phyloP scores from a whole-genome alignment of 2,888 invertebrate genomes.

The Caenorhabditis virilis region DNA sequence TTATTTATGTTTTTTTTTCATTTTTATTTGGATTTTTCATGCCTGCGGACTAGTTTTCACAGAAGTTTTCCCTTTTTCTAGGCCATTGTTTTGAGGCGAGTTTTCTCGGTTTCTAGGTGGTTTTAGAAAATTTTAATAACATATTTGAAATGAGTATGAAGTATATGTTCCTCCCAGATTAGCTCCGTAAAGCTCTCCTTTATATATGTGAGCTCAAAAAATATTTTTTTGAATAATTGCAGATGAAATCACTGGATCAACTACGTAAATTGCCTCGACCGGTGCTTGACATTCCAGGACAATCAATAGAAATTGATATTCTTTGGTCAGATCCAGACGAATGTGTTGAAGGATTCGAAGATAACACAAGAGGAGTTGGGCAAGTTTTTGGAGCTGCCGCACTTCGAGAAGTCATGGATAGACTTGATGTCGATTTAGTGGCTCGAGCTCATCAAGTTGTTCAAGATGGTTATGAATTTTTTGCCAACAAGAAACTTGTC shows the following conservation, averaged over 20 bases:
- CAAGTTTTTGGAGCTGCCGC: conserved; percentile 73
- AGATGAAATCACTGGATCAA: conserved; percentile 49
- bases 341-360: conserved; percentile 41
- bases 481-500: conserved; percentile 64
- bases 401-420: conserved; percentile 64
- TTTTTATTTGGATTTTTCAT: too few species aligned
- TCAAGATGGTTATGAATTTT: conserved; percentile 74
- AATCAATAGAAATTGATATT: conserved; percentile 69
- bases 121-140: too few species aligned
- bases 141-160: too few species aligned
- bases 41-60: too few species aligned
- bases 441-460: conserved; percentile 70
- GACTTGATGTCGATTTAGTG: conserved; percentile 55
- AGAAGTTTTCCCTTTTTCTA: too few species aligned
- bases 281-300: conserved; percentile 63
- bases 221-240: conserved; percentile 1
- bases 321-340: conserved; percentile 71
- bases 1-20: too few species aligned
- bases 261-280: conserved; percentile 36
- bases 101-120: too few species aligned
- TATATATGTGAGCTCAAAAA: neutral
- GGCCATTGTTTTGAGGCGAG: too few species aligned
- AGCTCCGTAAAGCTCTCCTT: too few species aligned
- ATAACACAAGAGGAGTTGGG: conserved; percentile 71
- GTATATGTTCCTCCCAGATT: too few species aligned